Evolutionary conservation across 2,888 invertebrate genomes (phyloP), one percentile per base, ranked within the genome.

Genomic region (Cordilura impudica): DNA sequence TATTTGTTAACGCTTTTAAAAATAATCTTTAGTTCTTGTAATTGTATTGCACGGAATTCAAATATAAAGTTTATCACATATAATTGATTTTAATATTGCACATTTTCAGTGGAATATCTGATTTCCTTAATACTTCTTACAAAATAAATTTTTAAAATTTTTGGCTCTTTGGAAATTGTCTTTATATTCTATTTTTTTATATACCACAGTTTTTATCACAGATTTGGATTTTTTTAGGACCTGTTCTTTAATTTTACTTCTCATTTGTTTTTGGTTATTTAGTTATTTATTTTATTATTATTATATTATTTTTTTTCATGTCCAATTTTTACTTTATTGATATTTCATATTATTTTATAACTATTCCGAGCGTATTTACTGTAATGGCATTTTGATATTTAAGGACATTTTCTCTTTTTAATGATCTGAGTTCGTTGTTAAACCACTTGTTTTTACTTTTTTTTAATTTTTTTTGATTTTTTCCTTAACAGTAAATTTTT

Each of bases 41-140:
- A n/a, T n/a, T n/a, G n/a, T n/a, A n/a, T n/a, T n/a, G n/a, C n/a
- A n/a, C n/a, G n/a, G n/a, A n/a, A n/a, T n/a, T n/a, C n/a, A n/a
- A n/a, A n/a, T n/a, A n/a, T n/a, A n/a, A n/a, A n/a, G n/a, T n/a
- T n/a, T n/a, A n/a, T n/a, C n/a, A n/a, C n/a, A n/a, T n/a, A n/a
- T n/a, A n/a, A n/a, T 95, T 43, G 14, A 43, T 43, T 43, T 43
- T n/a, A 10, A 43, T 43, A 43, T n/a, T 43, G 43, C n/a, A 43
- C 43, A 10, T 43, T 5, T 14, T 43, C 5, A 43, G 1, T 43
- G 43, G n/a, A 43, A 14, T 5, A 43, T 43, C 43, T 43, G 14
- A 43, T 43, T 43, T 43, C n/a, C 43, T 43, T 43, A 43, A n/a
- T 43, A 43, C 43, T 43, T n/a, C 1, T 43, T 29, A 29, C n/a